Base-by-base conservation (phyloP, 37 sponge, comb jelly and placozoan species). In the Ephydatia muelleri region DNA sequence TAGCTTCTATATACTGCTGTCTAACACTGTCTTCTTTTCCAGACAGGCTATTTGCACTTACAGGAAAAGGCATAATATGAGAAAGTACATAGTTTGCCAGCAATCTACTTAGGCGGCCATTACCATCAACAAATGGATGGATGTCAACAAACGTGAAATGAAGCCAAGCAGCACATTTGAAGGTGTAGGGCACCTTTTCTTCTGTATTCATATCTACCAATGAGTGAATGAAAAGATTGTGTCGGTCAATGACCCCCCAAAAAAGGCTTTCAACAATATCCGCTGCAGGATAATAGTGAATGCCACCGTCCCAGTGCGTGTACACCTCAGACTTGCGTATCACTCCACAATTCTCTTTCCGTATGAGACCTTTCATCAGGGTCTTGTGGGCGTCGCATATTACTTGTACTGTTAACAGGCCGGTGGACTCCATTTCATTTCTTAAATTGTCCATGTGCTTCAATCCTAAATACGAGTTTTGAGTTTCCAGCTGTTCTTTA, bases 101-200 rank as follows among this genome's bases (percentile, higher is more conserved):
- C 26, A 90, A 66, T n/a, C 86, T 70, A 80, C 91, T 81, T 78
- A 78, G 79, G 23, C 92, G 88, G 13, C 92, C 92, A 83, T 91
- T 91, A 36, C 92, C 92, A 83, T 91, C 88, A 76, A 57, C 49
- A 77, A 91, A 91, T 35, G 88, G 92, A 65, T 91, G 92, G 25
- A 77, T 38, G 80, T 83, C 80, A 5, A 91, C 92, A 74, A 87
- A 87, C 33, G 83, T 26, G 68, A 87, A 91, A 31, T 86, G 49
- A 14, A 87, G 49, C 68, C 88, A 73, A 6, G 88, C 84, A 32
- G 92, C 92, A 86, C 84, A 83, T 65, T 83, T 87, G 77, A 87
- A 78, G 16, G 83, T 30, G 47, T 74, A 69, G 32, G 43, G 38
- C 0, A 80, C 40, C 29, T 77, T 48, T 22, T 80, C 82, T 23